These are phyloP conservation scores for Habrosyne pyritoides DNA, from an alignment of 2,888 invertebrate species.

Conservation along the genomic window DNA sequence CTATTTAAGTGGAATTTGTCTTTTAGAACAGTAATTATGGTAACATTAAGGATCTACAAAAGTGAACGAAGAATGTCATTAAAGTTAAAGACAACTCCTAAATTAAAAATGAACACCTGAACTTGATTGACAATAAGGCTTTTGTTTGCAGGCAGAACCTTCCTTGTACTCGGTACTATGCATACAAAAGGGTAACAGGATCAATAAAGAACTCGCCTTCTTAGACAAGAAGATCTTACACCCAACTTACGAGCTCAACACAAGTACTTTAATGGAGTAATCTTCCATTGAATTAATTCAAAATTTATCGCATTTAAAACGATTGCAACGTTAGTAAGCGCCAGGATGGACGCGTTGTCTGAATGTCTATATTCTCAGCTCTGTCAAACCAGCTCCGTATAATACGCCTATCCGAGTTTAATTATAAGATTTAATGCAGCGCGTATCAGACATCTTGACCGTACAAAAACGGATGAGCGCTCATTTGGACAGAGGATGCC, in stretches of 20 bases:
- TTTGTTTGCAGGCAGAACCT: too few species aligned
- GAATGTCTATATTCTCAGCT: slow-evolving; percentile 3
- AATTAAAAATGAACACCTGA: too few species aligned
- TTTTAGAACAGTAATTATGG: too few species aligned
- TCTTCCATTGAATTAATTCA: neutral
- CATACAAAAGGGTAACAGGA: too few species aligned
- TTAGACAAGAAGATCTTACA: neutral
- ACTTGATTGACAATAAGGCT: too few species aligned
- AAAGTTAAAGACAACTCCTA: too few species aligned
- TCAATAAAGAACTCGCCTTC: neutral
- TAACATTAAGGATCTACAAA: too few species aligned
- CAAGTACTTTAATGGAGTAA: neutral
- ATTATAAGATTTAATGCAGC: slow-evolving; percentile 62
- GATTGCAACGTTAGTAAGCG: neutral
- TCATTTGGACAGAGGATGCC: slow-evolving; percentile 24
- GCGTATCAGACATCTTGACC: slow-evolving; percentile 49
- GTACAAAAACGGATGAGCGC: slow-evolving; percentile 49
- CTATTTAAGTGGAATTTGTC: neutral
- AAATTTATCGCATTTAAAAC: neutral
- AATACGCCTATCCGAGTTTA: slow-evolving; percentile 54
- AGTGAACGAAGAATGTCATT: too few species aligned
- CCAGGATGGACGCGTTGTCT: neutral
- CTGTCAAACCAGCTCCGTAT: slow-evolving; percentile 31
- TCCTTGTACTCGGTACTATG: too few species aligned
- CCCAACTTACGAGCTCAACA: neutral